Evolutionary conservation across 2,888 invertebrate species (phyloP).

Genomic region (Diplazon laetatorius): DNA sequence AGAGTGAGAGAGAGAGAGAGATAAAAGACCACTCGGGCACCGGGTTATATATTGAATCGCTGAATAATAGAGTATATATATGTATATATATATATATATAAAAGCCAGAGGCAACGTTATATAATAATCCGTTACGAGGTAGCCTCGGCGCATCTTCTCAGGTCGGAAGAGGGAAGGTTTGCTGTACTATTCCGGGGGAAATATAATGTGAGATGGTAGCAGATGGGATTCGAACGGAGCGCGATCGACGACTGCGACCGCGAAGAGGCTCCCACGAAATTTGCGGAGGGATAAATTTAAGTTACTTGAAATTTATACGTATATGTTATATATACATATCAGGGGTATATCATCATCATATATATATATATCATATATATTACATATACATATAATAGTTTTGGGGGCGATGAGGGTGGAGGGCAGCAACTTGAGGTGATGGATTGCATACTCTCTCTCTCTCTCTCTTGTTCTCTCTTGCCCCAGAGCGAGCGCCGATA

Average conservation of each 20-base stretch:
- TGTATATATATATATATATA: too few relatives aligned
- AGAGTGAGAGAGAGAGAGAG: background rate
- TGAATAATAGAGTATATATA: conserved; percentile 21
- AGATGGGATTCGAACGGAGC: conserved; percentile 65
- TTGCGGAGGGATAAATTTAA: conserved; percentile 48
- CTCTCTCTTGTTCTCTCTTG: too few relatives aligned
- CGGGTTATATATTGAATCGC: conserved; percentile 16
- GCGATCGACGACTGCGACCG: conserved; percentile 26
- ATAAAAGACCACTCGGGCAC: background rate
- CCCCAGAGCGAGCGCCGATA: too few relatives aligned
- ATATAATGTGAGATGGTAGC: conserved; percentile 56
- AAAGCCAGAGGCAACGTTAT: conserved; percentile 25
- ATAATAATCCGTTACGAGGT: conserved; percentile 50
- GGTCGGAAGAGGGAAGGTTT: conserved; percentile 27
- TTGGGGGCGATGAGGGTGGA: background rate
- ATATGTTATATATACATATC: background rate
- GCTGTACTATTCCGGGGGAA: conserved; percentile 33
- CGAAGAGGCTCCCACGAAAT: conserved; percentile 43
- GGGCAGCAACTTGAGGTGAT: background rate
- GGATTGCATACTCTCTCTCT: too few relatives aligned
- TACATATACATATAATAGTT: conserved; percentile 22
- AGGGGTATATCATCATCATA: background rate
- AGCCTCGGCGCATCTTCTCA: conserved; percentile 36
- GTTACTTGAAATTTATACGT: conserved; percentile 52
- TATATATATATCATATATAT: too few relatives aligned